These are phyloP conservation scores for Oxytorus armatus DNA, from an alignment of 2,888 invertebrate genomes.

Conservation along the genomic window DNA sequence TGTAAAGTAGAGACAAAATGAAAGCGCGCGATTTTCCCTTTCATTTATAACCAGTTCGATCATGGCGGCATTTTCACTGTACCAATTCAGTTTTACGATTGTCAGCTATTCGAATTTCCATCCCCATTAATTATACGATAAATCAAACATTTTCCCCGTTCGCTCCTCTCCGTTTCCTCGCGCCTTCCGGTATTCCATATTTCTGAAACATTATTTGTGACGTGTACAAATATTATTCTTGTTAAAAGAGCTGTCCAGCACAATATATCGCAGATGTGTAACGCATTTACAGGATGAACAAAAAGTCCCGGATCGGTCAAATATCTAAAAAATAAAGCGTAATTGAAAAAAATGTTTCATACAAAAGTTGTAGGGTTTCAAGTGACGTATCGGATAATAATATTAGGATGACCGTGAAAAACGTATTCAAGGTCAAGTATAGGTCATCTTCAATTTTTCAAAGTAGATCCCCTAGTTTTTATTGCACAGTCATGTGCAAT, in stretches of 20 bases:
- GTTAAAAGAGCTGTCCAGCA: background rate
- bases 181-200: constrained; percentile 27
- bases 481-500: too few species aligned
- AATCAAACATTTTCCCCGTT: background rate
- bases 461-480: too few species aligned
- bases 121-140: background rate
- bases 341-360: too few species aligned
- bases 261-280: background rate
- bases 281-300: too few species aligned
- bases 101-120: constrained; percentile 2
- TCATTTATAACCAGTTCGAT: constrained; percentile 30
- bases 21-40: constrained; percentile 15
- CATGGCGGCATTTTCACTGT: constrained; percentile 23
- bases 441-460: too few species aligned
- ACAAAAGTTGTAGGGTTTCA: too few species aligned
- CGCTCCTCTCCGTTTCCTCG: background rate
- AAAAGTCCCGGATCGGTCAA: too few species aligned
- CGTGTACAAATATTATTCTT: constrained; percentile 24
- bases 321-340: too few species aligned
- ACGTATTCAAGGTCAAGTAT: too few species aligned
- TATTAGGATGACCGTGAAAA: too few species aligned
- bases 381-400: too few species aligned
- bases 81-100: constrained; percentile 16
- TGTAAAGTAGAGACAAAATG: constrained; percentile 6
- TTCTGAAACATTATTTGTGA: constrained; percentile 21